These are phyloP conservation scores for Proctacanthus coquilletti DNA, from an alignment of 1,140 invertebrate species.

Conservation along the genomic window DNA sequence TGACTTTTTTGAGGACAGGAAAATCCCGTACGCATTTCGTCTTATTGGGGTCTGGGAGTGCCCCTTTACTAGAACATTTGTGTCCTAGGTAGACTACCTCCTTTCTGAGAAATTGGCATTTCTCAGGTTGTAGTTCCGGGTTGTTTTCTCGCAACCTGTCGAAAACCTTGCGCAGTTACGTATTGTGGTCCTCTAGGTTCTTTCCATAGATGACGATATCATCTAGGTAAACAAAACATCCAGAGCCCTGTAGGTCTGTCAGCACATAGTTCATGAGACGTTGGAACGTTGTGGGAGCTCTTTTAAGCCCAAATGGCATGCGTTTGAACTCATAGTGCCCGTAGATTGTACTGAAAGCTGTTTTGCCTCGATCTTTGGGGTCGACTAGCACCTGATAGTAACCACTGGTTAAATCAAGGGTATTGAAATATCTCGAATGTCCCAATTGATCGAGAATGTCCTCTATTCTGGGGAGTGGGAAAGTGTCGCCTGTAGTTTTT, in stretches of 20 bases:
- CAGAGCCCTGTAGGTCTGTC: conserved; percentile 4
- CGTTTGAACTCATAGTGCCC: conserved; percentile 28
- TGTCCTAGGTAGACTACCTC: conserved; percentile 9
- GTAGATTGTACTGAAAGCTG: conserved; percentile 23
- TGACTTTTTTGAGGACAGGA: conserved; percentile 4
- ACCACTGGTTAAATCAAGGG: conserved; percentile 28
- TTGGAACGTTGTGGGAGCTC: conserved; percentile 15
- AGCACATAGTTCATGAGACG: conserved; percentile 14
- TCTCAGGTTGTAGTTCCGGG: conserved; percentile 7
- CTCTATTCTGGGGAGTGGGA: conserved; percentile 32
- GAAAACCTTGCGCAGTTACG: no score
- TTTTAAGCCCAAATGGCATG: conserved; percentile 31
- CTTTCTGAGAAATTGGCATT: conserved; percentile 7
- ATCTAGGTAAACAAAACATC: conserved; percentile 13
- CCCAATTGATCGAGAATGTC: conserved; percentile 27
- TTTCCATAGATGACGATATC: conserved; percentile 14
- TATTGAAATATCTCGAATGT: conserved; percentile 21
- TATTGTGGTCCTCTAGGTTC: conserved; percentile 14
- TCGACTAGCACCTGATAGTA: conserved; percentile 32
- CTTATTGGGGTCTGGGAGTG: conserved; percentile 5
- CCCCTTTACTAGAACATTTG: conserved; percentile 5
- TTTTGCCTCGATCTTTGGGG: conserved; percentile 25
- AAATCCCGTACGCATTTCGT: background rate
- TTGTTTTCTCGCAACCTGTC: conserved; percentile 4
- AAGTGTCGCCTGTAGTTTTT: conserved; percentile 26